Percentiles rank a stretch among this genome's conserved stretches.
Conservation (phyloP, 2,113 vertebrate species). For the Phalacrocorax aristotelis region DNA sequence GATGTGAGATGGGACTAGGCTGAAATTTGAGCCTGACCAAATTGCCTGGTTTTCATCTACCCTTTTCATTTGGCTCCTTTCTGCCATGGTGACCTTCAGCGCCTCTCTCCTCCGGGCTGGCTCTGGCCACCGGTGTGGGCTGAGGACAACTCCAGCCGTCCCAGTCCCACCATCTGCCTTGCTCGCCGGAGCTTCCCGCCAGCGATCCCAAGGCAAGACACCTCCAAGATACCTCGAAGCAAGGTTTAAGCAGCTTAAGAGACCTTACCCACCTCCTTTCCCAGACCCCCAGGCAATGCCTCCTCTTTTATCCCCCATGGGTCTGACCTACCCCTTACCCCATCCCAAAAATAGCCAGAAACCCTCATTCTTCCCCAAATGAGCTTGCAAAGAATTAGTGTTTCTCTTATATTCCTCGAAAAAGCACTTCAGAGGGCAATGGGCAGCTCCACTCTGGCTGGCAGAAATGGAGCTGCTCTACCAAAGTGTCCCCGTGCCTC, state of each 20-base stretch:
- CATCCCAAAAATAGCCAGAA: background rate
- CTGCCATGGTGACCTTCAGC: background rate
- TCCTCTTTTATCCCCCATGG: background rate
- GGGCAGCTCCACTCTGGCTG: background rate
- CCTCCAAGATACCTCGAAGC: background rate
- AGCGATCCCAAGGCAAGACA: background rate
- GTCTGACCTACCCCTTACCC: background rate
- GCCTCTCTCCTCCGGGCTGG: background rate
- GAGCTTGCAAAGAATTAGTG: background rate
- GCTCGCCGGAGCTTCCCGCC: accelerated
- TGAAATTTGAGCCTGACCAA: background rate
- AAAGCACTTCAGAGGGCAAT: background rate
- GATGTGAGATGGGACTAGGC: background rate
- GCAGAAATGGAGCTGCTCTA: background rate
- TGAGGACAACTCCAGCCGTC: background rate
- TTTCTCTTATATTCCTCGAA: background rate
- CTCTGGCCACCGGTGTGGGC: background rate
- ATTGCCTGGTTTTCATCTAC: background rate
- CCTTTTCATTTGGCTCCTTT: background rate
- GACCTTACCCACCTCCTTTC: background rate
- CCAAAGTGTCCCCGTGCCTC: background rate
- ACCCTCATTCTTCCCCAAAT: background rate
- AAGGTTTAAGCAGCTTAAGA: background rate
- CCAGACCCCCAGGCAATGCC: accelerated
- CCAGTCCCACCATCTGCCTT: accelerated